Evolutionary conservation across 2,113 vertebrate genomes (phyloP).

Genomic region (Ceratotherium simum): DNA sequence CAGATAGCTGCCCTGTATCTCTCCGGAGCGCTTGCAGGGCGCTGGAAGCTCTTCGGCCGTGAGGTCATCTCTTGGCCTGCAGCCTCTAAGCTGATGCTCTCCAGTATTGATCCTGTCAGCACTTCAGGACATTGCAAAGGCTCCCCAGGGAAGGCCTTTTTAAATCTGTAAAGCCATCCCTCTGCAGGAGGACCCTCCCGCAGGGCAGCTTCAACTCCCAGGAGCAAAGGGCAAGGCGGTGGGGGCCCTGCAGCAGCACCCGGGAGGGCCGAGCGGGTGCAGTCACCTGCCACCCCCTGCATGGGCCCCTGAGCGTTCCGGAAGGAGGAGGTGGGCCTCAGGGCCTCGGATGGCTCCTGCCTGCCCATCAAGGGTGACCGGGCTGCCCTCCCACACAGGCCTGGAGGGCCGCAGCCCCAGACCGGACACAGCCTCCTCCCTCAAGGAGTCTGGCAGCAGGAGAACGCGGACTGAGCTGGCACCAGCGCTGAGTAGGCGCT

Average conservation of each 20-base stretch:
- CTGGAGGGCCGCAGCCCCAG: not conserved
- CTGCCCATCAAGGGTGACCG: accelerated
- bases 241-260: accelerated
- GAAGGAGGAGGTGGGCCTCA: not conserved
- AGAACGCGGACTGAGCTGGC: not conserved
- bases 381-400: not conserved
- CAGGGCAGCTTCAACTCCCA: accelerated
- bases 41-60: not conserved
- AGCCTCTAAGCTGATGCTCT: not conserved
- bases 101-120: constrained; percentile 24
- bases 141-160: not conserved
- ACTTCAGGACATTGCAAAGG: not conserved
- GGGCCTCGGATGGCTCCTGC: not conserved
- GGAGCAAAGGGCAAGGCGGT: accelerated
- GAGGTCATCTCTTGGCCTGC: constrained; percentile 63
- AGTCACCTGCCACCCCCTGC: not conserved
- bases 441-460: no score
- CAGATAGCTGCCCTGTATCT: constrained; percentile 35
- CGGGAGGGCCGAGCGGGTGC: not conserved
- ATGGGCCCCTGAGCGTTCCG: accelerated
- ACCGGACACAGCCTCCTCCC: no score
- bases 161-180: not conserved
- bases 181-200: not conserved
- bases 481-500: accelerated
- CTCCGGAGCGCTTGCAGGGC: not conserved